A percentile compares a stretch with the other conserved stretches of the same genome.
These are phyloP conservation scores for Frieseomelitta varia DNA, from an alignment of 1,140 invertebrate species.

Conservation along the genomic window DNA sequence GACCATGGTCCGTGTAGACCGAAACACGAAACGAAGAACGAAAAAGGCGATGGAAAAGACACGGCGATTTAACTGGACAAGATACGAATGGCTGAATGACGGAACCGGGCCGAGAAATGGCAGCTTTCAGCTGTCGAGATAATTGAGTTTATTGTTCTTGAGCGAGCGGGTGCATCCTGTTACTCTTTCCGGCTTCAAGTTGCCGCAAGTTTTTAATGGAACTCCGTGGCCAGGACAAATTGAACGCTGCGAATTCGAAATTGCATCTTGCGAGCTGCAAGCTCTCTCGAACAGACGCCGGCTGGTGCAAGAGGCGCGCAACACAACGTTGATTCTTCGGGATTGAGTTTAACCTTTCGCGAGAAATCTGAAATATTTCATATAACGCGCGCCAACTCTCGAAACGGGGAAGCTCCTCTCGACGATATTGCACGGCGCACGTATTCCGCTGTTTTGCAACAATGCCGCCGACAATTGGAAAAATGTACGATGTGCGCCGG, in stretches of 20 bases:
- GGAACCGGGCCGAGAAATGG: slow-evolving; percentile 59
- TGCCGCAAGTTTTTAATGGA: slow-evolving; percentile 46
- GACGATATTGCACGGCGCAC: too few relatives aligned
- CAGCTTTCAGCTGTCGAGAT: slow-evolving; percentile 68
- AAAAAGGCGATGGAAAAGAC: not conserved
- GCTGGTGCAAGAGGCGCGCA: not conserved
- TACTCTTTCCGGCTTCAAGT: slow-evolving; percentile 14
- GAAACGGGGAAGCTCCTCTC: too few relatives aligned
- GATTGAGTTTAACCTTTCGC: not conserved
- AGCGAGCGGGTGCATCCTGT: slow-evolving; percentile 20
- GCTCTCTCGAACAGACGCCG: not conserved
- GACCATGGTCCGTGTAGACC: slow-evolving; percentile 13
- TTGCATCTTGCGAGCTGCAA: not conserved
- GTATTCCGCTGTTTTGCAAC: not conserved
- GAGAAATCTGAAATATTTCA: not conserved
- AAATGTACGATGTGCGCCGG: not conserved
- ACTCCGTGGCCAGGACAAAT: not conserved
- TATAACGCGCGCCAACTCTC: not conserved
- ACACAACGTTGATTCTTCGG: not conserved
- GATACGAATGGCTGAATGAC: slow-evolving; percentile 39
- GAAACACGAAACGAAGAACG: not conserved
- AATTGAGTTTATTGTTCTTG: slow-evolving; percentile 68
- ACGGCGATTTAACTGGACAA: not conserved
- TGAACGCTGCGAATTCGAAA: slow-evolving; percentile 28
- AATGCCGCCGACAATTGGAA: not conserved